These are phyloP conservation scores for Epinotia ramella DNA, from an alignment of 2,888 invertebrate genomes.

Conservation along the genomic window DNA sequence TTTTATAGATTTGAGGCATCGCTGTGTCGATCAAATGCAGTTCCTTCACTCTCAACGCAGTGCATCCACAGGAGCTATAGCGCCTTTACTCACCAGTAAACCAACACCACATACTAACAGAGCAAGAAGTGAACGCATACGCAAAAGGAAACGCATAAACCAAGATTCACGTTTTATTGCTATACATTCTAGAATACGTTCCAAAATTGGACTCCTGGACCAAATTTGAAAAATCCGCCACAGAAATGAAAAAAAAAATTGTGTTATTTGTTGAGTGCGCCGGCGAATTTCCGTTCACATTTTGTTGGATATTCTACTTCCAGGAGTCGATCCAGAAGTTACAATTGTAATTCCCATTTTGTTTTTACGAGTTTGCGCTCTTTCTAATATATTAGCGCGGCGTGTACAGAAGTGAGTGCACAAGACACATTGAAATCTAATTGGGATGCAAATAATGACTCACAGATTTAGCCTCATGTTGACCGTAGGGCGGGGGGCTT, in stretches of 20 bases:
- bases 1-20: no score
- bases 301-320: slow-evolving; percentile 11
- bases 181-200: no score
- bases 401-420: background rate
- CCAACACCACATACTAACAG: no score
- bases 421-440: background rate
- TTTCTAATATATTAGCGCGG: no score
- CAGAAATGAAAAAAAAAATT: background rate
- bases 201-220: background rate
- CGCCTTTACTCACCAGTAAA: no score
- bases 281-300: slow-evolving; percentile 16
- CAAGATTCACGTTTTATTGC: no score
- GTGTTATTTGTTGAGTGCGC: background rate
- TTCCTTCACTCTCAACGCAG: no score
- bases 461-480: background rate
- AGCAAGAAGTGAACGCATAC: no score
- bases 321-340: background rate
- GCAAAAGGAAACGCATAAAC: no score
- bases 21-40: no score
- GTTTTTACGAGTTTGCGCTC: background rate
- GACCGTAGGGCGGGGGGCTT: background rate
- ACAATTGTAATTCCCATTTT: background rate
- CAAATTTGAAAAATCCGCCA: background rate
- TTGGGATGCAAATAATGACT: background rate
- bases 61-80: no score